Evolutionary conservation across 1,140 invertebrate species (phyloP).

Genomic region (Nasonia giraulti): DNA sequence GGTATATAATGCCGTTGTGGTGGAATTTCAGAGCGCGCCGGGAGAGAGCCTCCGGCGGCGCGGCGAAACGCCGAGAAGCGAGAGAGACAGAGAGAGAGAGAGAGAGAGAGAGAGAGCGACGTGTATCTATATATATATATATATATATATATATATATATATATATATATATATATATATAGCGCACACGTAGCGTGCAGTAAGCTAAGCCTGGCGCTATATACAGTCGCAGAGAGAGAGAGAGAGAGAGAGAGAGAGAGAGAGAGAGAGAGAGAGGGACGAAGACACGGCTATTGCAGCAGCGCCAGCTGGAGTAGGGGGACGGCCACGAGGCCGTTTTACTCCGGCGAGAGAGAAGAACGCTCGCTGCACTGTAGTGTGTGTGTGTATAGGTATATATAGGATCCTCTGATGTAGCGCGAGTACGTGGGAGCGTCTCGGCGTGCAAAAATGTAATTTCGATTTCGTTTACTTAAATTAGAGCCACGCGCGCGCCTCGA

Average conservation of each 20-base stretch:
- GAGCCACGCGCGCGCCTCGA: too few species aligned
- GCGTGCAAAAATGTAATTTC: too few species aligned
- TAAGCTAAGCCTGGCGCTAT: not conserved
- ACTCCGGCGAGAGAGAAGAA: too few species aligned
- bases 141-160: not conserved
- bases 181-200: not conserved
- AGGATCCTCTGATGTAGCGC: too few species aligned
- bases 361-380: too few species aligned
- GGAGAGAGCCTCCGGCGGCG: not conserved
- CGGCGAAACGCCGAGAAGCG: conserved; percentile 14
- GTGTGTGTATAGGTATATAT: too few species aligned
- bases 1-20: conserved; percentile 17
- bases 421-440: too few species aligned
- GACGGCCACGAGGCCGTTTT: conserved; percentile 37
- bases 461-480: too few species aligned
- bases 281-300: not conserved
- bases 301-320: not conserved
- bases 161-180: not conserved
- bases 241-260: too few species aligned
- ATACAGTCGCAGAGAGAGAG: not conserved
- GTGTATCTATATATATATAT: not conserved
- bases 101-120: not conserved
- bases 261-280: conserved; percentile 3
- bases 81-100: not conserved
- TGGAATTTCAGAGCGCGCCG: conserved; percentile 33